A percentile compares a stretch with the other conserved stretches of the same genome.
phyloP scores from a whole-genome alignment of 2,888 invertebrate genomes.

The Sphaerophoria rueppellii region DNA sequence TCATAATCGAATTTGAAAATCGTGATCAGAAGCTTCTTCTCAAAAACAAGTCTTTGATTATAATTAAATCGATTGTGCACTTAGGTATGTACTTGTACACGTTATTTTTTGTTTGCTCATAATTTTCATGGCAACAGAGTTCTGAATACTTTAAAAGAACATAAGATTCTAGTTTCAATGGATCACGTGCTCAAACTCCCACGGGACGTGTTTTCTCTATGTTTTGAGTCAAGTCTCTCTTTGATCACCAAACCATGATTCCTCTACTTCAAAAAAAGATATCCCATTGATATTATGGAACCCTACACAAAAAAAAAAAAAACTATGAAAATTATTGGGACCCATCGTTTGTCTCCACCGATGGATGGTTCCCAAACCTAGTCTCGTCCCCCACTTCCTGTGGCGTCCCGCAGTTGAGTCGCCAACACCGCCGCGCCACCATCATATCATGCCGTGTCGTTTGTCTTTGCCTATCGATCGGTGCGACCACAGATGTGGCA shows the following conservation, averaged over 20 bases:
- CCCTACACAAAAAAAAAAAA: neutral
- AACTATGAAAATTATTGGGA: neutral
- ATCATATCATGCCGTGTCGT: neutral
- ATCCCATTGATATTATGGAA: conserved; percentile 24
- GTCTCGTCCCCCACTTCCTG: neutral
- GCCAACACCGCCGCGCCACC: conserved; percentile 1
- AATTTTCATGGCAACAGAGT: conserved; percentile 36
- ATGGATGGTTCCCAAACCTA: neutral
- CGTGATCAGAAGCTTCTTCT: conserved; percentile 62
- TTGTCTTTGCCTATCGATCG: neutral
- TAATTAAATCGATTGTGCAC: conserved; percentile 33
- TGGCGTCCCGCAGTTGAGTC: neutral
- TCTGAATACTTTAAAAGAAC: conserved; percentile 3
- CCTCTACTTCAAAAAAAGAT: conserved; percentile 2
- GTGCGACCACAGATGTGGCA: conserved; percentile 28
- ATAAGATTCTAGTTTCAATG: conserved; percentile 33
- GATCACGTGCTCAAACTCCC: conserved; percentile 47
- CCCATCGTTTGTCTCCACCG: conserved; percentile 40
- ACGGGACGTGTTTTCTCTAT: conserved; percentile 34
- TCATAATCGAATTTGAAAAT: conserved; percentile 59
- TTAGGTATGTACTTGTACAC: conserved; percentile 3
- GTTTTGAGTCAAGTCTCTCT: conserved; percentile 4
- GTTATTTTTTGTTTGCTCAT: neutral
- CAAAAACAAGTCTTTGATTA: neutral
- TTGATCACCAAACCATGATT: conserved; percentile 50